These are phyloP conservation scores for Zophobas morio DNA, from an alignment of 1,140 invertebrate genomes.

Conservation along the genomic window DNA sequence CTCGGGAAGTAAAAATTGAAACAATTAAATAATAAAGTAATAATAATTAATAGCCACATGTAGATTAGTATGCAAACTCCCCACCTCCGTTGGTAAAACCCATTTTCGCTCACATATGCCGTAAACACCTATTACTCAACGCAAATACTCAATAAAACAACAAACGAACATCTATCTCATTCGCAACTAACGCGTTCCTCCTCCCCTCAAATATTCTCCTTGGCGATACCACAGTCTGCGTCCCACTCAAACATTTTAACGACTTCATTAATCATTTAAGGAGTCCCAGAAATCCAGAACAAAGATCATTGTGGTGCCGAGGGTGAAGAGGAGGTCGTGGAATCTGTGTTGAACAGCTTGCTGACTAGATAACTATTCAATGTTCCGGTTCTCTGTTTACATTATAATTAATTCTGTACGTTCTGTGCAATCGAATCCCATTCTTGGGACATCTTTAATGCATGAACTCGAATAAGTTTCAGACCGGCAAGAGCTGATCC, in stretches of 20 bases:
- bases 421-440: conserved; percentile 31
- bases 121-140: too few relatives aligned
- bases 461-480: conserved; percentile 16
- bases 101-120: too few relatives aligned
- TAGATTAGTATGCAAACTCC: too few relatives aligned
- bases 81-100: too few relatives aligned
- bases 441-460: conserved; percentile 36
- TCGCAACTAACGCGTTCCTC: too few relatives aligned
- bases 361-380: conserved; percentile 40
- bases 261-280: conserved; percentile 37
- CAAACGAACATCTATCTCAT: too few relatives aligned
- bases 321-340: not conserved
- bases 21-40: too few relatives aligned
- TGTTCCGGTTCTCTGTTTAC: conserved; percentile 42
- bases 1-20: too few relatives aligned
- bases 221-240: not conserved
- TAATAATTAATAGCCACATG: too few relatives aligned
- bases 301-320: conserved; percentile 11
- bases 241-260: conserved; percentile 1
- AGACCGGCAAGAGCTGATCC: conserved; percentile 1
- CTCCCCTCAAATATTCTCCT: not conserved
- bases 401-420: conserved; percentile 39
- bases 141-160: too few relatives aligned
- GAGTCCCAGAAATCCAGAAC: conserved; percentile 2
- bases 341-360: conserved; percentile 41